phyloP scores from a whole-genome alignment of 1,140 invertebrate genomes.

The Rhopalosiphum maidis region DNA sequence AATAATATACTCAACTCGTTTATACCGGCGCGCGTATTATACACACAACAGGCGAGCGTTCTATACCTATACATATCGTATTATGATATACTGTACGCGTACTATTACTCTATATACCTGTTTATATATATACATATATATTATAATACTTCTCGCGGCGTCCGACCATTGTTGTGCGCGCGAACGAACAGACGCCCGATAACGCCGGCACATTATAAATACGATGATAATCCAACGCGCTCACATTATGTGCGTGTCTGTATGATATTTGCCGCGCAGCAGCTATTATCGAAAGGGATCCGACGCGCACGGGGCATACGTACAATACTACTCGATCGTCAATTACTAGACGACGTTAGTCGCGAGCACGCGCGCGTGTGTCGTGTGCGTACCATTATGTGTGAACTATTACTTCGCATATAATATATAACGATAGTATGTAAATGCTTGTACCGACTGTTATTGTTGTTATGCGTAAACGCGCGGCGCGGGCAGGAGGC shows the following conservation, averaged over 20 bases:
- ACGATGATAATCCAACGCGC: neutral
- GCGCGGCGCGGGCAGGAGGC: neutral
- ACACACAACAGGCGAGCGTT: neutral
- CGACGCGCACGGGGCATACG: too few relatives aligned
- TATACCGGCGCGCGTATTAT: neutral
- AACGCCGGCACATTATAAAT: neutral
- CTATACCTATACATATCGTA: neutral
- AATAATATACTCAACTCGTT: conserved; percentile 1
- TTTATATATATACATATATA: too few relatives aligned
- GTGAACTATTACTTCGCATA: too few relatives aligned
- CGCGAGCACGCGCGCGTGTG: too few relatives aligned
- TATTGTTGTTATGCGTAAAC: neutral
- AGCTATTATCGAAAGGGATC: too few relatives aligned
- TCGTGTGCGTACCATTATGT: too few relatives aligned
- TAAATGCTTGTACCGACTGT: neutral
- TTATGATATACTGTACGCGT: too few relatives aligned
- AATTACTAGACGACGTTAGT: too few relatives aligned
- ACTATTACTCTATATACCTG: too few relatives aligned
- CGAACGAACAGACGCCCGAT: neutral
- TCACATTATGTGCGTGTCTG: too few relatives aligned
- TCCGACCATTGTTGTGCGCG: neutral
- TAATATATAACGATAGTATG: neutral
- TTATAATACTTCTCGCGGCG: neutral
- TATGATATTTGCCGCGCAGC: too few relatives aligned
- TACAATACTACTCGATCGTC: too few relatives aligned